Conservation (phyloP, 2,888 invertebrate species). For the Ypsolopha scabrella region DNA sequence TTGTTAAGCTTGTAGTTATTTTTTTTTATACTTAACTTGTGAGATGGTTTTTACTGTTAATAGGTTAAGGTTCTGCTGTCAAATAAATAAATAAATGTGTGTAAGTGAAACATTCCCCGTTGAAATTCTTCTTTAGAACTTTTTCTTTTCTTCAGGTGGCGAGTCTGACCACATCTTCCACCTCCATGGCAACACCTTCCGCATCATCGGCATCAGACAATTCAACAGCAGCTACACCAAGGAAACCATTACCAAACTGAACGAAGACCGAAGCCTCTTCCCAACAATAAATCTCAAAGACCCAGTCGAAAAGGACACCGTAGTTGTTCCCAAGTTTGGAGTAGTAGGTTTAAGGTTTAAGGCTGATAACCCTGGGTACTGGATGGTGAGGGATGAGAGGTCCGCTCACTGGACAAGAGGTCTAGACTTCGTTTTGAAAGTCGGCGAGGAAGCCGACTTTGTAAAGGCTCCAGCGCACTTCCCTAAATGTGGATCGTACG, state of each 20-base stretch:
- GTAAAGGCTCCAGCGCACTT: slow-evolving; percentile 77
- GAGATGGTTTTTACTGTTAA: no score
- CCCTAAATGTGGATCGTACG: slow-evolving; percentile 82
- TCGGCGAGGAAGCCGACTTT: slow-evolving; percentile 76
- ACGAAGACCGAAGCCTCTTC: slow-evolving; percentile 67
- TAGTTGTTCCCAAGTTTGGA: slow-evolving; percentile 78
- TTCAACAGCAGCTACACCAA: slow-evolving; percentile 63
- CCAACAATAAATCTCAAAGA: slow-evolving; percentile 65
- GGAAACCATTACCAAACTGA: slow-evolving; percentile 68
- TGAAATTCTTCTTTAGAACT: background rate
- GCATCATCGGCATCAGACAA: slow-evolving; percentile 71
- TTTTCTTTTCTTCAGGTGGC: slow-evolving; percentile 57
- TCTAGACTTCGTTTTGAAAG: slow-evolving; percentile 79
- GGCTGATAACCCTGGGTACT: slow-evolving; percentile 84
- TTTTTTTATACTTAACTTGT: background rate
- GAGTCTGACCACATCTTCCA: slow-evolving; percentile 79
- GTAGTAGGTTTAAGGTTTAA: slow-evolving; percentile 78
- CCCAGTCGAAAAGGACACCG: slow-evolving; percentile 79
- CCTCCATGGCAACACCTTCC: slow-evolving; percentile 81
- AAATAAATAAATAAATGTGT: no score
- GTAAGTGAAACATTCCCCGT: no score
- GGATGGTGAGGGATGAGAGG: slow-evolving; percentile 84
- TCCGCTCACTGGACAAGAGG: slow-evolving; percentile 81
- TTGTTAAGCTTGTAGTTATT: no score
- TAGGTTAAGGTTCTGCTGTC: no score